A percentile compares a stretch with the other conserved stretches of the same genome.
These are phyloP conservation scores for Miichthys miiuy DNA, from an alignment of 2,797 vertebrate species.

Conservation along the genomic window DNA sequence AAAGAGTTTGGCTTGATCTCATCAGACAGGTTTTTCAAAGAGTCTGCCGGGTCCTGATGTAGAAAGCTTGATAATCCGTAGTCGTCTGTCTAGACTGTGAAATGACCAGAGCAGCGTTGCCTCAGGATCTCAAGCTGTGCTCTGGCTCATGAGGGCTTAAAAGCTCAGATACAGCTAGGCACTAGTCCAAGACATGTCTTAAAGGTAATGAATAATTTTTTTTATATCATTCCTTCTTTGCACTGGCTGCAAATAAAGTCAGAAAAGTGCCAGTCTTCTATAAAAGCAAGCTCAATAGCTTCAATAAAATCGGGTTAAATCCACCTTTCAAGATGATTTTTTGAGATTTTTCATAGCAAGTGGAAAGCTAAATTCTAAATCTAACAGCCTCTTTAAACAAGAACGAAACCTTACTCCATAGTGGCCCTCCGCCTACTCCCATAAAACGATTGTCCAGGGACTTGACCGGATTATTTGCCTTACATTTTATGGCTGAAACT, in stretches of 20 bases:
- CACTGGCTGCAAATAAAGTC: constrained; percentile 9
- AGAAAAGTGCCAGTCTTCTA: background rate
- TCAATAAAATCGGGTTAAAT: background rate
- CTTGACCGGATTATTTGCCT: constrained; percentile 9
- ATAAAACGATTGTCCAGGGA: constrained; percentile 5
- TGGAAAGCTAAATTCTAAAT: constrained; percentile 24
- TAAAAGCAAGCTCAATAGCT: constrained; percentile 7
- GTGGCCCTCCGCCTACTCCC: background rate
- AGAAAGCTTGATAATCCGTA: constrained; percentile 42
- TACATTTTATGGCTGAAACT: constrained; percentile 30
- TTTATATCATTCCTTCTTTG: constrained; percentile 29
- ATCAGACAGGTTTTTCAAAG: constrained; percentile 51
- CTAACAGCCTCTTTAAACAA: constrained; percentile 22
- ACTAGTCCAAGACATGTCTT: constrained; percentile 36
- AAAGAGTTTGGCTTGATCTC: constrained; percentile 47
- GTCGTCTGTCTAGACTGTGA: constrained; percentile 51
- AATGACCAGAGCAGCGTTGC: constrained; percentile 44
- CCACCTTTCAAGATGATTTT: constrained; percentile 2
- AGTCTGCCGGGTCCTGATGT: constrained; percentile 28
- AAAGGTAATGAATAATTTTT: constrained; percentile 58
- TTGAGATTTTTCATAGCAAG: background rate
- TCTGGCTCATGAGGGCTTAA: constrained; percentile 47
- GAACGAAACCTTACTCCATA: background rate
- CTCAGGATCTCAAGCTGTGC: constrained; percentile 47
- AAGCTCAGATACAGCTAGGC: constrained; percentile 44